Percentiles rank a stretch among this genome's conserved stretches.
Conservation (phyloP, 2,113 vertebrate genomes). For the Fulmarus glacialis region DNA sequence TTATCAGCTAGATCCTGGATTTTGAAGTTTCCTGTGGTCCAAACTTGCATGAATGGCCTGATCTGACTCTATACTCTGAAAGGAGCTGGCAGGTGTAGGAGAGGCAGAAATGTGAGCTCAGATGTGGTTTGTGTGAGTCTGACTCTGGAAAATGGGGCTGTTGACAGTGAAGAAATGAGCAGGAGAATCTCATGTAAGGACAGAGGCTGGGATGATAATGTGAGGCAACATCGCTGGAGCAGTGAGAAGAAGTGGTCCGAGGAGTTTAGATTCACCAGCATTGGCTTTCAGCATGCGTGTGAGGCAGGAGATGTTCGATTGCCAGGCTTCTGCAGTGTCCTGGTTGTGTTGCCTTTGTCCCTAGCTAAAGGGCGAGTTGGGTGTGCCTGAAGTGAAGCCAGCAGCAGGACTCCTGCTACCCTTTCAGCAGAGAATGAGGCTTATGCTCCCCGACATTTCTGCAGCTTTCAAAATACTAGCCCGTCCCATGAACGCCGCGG, state of each 20-base stretch:
- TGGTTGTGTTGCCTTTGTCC: not conserved
- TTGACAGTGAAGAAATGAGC: not conserved
- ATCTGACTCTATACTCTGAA: rapidly evolving
- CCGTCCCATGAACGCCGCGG: rapidly evolving
- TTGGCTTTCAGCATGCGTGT: rapidly evolving
- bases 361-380: not conserved
- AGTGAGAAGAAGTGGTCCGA: not conserved
- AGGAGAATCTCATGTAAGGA: not conserved
- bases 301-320: not conserved
- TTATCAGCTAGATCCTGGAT: not conserved
- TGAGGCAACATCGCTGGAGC: not conserved
- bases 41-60: not conserved
- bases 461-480: not conserved
- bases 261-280: not conserved
- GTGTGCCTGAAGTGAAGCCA: not conserved
- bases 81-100: not conserved
- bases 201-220: not conserved
- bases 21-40: not conserved
- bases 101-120: not conserved
- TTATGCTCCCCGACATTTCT: not conserved
- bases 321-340: not conserved
- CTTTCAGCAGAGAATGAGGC: not conserved
- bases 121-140: not conserved
- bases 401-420: not conserved
- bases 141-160: not conserved